Evolutionary conservation across 2,113 vertebrate species (phyloP).

Genomic region (Eulacestoma nigropectus): DNA sequence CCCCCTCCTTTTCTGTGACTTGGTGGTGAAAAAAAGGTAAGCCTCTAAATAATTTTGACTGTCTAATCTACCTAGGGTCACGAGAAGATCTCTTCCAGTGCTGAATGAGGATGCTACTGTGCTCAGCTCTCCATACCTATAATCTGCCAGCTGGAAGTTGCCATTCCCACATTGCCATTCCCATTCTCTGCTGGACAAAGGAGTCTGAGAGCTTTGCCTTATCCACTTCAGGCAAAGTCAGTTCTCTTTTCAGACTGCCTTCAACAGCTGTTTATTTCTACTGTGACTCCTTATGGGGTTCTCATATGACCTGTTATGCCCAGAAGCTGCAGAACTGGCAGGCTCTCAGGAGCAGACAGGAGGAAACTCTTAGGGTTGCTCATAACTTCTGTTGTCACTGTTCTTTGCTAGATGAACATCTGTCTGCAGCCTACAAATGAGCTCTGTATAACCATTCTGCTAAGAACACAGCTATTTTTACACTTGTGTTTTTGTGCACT

Average conservation of each 20-base stretch:
- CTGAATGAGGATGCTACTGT: not conserved
- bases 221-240: slow-evolving; percentile 1
- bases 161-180: not conserved
- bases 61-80: not conserved
- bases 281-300: not conserved
- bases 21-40: not conserved
- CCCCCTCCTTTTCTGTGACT: not conserved
- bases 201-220: not conserved
- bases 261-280: not conserved
- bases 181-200: not conserved
- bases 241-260: not conserved
- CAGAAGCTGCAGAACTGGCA: not conserved
- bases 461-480: not conserved
- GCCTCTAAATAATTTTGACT: not conserved
- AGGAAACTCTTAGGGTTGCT: not conserved
- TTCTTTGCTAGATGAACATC: not conserved
- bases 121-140: not conserved
- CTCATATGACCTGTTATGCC: not conserved
- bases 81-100: not conserved
- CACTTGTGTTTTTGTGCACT: not conserved
- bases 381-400: not conserved
- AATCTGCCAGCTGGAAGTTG: not conserved
- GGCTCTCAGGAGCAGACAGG: not conserved
- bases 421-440: not conserved
- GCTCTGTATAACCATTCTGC: not conserved